Conservation (phyloP, 2,888 invertebrate genomes). For the Eumerus sabulonum region DNA sequence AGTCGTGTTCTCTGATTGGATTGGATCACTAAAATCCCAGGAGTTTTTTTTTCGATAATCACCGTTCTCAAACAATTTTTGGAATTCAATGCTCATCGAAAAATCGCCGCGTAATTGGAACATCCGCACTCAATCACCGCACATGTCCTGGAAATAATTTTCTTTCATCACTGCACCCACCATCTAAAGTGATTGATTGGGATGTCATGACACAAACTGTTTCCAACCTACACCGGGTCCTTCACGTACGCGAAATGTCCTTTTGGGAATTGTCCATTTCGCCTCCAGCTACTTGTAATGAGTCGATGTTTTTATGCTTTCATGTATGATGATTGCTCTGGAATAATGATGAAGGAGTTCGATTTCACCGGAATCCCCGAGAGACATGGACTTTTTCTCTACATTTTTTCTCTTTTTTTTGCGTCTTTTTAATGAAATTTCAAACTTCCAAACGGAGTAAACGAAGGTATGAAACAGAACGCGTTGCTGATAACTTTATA, state of each 20-base stretch:
- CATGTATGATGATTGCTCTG: slow-evolving; percentile 41
- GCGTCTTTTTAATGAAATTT: neutral
- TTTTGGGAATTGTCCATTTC: slow-evolving; percentile 43
- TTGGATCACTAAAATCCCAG: no score
- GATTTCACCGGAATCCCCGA: slow-evolving; percentile 6
- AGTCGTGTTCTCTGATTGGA: no score
- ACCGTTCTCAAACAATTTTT: neutral
- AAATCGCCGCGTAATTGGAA: slow-evolving; percentile 19
- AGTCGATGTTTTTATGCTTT: slow-evolving; percentile 50
- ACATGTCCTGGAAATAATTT: slow-evolving; percentile 17
- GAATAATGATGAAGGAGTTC: slow-evolving; percentile 48
- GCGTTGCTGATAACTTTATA: slow-evolving; percentile 11
- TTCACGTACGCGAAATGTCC: slow-evolving; percentile 17
- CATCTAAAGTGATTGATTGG: slow-evolving; percentile 52
- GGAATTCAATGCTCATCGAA: slow-evolving; percentile 30
- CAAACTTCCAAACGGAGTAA: no score
- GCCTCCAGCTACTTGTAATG: slow-evolving; percentile 25
- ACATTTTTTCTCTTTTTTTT: no score
- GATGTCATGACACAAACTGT: slow-evolving; percentile 35
- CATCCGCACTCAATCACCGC: slow-evolving; percentile 21
- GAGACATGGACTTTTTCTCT: no score
- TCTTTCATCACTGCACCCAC: neutral
- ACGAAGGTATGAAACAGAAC: neutral
- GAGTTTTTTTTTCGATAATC: no score
- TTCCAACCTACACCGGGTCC: no score